Conservation (phyloP, 2,113 vertebrate species). For the Nesogale talazaci region DNA sequence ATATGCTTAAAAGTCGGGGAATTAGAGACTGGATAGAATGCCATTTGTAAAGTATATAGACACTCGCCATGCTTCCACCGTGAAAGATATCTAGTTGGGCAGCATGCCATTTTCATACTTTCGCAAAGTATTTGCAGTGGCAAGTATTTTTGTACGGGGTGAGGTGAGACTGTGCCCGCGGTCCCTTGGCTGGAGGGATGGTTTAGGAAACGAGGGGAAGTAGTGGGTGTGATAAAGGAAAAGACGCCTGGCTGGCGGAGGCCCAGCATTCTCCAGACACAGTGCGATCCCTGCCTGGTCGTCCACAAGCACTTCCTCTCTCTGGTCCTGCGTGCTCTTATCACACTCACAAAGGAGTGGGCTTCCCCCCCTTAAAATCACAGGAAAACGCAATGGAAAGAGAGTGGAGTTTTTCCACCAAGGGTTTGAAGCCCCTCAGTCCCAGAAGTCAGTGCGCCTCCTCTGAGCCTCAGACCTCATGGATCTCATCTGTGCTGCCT, state of each 20-base stretch:
- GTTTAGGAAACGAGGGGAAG: neutral
- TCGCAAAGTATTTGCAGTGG: neutral
- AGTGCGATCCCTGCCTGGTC: neutral
- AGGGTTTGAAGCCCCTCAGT: too few relatives aligned
- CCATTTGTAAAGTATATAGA: conserved; percentile 52
- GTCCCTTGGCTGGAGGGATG: neutral
- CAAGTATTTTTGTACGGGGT: neutral
- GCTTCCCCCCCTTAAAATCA: too few relatives aligned
- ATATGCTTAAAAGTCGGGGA: conserved; percentile 24
- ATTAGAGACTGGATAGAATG: neutral
- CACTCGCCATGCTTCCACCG: neutral
- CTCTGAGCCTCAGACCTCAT: neutral
- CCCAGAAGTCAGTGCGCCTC: neutral
- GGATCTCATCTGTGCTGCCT: neutral
- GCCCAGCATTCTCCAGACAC: neutral
- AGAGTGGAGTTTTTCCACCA: too few relatives aligned
- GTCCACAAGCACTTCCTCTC: neutral
- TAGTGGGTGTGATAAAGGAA: neutral
- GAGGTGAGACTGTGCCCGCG: neutral
- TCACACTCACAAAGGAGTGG: neutral
- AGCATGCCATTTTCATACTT: neutral
- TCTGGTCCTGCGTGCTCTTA: neutral
- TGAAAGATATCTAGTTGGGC: conserved; percentile 39
- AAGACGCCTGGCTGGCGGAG: neutral
- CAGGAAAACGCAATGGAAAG: too few relatives aligned